Percentiles rank a stretch among this genome's conserved stretches.
Evolutionary conservation across 2,797 vertebrate genomes (phyloP).

Genomic region (Lutjanus campechanus): DNA sequence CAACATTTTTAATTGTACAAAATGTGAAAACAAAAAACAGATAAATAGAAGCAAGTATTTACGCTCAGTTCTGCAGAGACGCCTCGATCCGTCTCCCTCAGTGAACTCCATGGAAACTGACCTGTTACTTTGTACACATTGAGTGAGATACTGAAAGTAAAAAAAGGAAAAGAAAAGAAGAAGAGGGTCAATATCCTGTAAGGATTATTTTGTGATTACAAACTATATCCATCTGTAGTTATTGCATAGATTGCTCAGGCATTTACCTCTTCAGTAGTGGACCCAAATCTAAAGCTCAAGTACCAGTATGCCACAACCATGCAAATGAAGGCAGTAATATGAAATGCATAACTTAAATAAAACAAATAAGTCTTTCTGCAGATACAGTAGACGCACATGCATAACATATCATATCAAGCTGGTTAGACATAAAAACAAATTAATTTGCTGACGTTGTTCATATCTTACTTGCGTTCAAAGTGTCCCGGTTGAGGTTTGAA

Average conservation of each 20-base stretch:
- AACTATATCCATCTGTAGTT: neutral
- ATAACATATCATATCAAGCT: neutral
- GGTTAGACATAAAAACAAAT: neutral
- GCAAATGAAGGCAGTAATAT: neutral
- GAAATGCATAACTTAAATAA: neutral
- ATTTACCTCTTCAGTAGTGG: neutral
- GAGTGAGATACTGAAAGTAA: constrained; percentile 87
- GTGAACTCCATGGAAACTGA: constrained; percentile 98
- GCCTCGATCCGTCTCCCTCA: constrained; percentile 96
- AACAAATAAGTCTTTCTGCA: neutral
- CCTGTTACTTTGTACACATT: constrained; percentile 98
- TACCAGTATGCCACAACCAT: neutral
- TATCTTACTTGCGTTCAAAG: constrained; percentile 94
- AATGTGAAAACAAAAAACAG: neutral
- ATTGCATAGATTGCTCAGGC: neutral
- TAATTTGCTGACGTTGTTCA: neutral
- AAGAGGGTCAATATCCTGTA: neutral
- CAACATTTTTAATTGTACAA: neutral
- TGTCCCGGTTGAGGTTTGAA: constrained; percentile 95
- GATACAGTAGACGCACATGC: neutral
- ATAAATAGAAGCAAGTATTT: constrained; percentile 59
- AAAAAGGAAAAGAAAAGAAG: constrained; percentile 25
- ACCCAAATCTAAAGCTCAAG: neutral
- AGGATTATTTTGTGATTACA: neutral
- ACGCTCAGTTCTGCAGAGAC: constrained; percentile 93